phyloP scores from a whole-genome alignment of 2,113 vertebrate species.

The Helogale parvula region DNA sequence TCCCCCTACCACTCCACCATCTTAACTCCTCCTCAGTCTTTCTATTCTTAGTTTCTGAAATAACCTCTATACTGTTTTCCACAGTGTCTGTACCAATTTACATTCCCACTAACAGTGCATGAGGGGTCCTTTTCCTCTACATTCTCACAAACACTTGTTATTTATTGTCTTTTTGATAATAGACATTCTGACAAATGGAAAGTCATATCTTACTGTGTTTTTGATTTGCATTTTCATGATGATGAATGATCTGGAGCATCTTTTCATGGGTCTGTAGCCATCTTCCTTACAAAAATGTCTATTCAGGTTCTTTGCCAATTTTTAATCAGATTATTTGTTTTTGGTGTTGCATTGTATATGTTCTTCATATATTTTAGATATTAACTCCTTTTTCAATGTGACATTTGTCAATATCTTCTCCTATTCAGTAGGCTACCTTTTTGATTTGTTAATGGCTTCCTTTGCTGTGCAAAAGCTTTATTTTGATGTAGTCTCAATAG shows the following conservation, averaged over 20 bases:
- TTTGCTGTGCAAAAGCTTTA: neutral
- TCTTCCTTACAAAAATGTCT: neutral
- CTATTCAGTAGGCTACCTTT: neutral
- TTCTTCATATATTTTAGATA: neutral
- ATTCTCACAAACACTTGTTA: neutral
- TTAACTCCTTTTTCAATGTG: neutral
- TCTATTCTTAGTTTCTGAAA: neutral
- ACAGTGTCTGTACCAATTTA: neutral
- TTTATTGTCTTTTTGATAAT: neutral
- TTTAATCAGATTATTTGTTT: neutral
- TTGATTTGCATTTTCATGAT: neutral
- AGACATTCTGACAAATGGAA: neutral
- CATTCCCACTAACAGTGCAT: neutral
- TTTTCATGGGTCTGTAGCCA: neutral
- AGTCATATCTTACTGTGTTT: neutral
- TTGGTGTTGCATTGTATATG: neutral
- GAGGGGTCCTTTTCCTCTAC: neutral
- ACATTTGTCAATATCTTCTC: neutral
- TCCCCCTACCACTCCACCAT: too few relatives aligned
- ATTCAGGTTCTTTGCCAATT: neutral
- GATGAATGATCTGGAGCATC: neutral
- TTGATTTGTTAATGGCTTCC: neutral
- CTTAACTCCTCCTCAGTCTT: neutral
- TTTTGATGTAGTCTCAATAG: neutral
- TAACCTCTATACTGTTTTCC: neutral